Conservation (phyloP, 2,888 invertebrate genomes). For the Boloria euphrosyne region DNA sequence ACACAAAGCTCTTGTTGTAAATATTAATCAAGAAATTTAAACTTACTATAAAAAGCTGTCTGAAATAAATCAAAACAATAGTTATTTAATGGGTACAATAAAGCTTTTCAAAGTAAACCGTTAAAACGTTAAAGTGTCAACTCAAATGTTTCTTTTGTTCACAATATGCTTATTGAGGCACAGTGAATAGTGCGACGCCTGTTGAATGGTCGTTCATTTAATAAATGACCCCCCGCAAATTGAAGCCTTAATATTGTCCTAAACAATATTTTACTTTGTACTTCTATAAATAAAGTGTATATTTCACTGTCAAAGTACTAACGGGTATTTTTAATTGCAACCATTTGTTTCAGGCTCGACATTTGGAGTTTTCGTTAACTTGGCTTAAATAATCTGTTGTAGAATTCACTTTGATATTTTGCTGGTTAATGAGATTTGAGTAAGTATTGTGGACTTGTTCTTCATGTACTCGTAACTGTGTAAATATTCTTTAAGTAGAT, state of each 20-base stretch:
- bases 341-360: conserved; percentile 32
- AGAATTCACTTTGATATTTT: conserved; percentile 12
- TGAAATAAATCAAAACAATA: background rate
- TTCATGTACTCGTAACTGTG: too few species aligned
- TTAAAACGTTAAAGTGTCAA: conserved; percentile 1
- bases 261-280: conserved; percentile 13
- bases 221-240: conserved; percentile 32
- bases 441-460: background rate
- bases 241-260: conserved; percentile 21
- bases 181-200: conserved; percentile 26
- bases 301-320: conserved; percentile 7
- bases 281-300: conserved; percentile 3
- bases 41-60: too few species aligned
- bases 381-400: conserved; percentile 18
- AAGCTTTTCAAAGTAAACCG: background rate
- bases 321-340: conserved; percentile 29
- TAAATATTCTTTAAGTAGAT: too few species aligned
- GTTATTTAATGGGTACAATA: background rate
- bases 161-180: conserved; percentile 3
- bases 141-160: conserved; percentile 16
- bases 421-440: background rate
- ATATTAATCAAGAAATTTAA: too few species aligned
- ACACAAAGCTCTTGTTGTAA: too few species aligned
- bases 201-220: conserved; percentile 31
- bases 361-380: conserved; percentile 31